Evolutionary conservation across 2,888 invertebrate genomes (phyloP).

Genomic region (Atrina japonica): DNA sequence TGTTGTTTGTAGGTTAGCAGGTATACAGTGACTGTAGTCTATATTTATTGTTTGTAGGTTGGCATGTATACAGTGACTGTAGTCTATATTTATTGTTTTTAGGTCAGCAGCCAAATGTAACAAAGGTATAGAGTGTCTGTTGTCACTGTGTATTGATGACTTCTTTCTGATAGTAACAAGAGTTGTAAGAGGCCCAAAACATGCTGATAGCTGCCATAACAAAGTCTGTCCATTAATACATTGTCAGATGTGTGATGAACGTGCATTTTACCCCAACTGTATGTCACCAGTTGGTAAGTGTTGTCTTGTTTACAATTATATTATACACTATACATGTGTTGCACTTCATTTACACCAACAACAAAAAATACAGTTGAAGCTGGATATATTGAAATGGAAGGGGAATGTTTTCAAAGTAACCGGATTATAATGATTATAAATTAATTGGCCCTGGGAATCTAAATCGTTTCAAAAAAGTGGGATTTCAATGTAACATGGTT

Average conservation of each 20-base stretch:
- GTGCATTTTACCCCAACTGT: conserved; percentile 63
- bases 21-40: too few species aligned
- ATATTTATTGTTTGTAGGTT: too few species aligned
- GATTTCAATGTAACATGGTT: too few species aligned
- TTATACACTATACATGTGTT: background rate
- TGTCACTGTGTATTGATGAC: conserved; percentile 66
- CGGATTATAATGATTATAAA: too few species aligned
- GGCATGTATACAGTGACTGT: too few species aligned
- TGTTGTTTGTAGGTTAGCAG: too few species aligned
- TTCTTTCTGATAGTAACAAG: conserved; percentile 69
- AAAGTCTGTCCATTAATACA: conserved; percentile 66
- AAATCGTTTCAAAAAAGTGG: too few species aligned
- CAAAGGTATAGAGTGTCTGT: conserved; percentile 74
- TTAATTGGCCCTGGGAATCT: too few species aligned
- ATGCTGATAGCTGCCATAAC: conserved; percentile 59
- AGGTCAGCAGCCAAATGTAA: conserved; percentile 74
- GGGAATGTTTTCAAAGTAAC: too few species aligned
- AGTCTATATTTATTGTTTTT: conserved; percentile 3
- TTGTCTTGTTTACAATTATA: too few species aligned
- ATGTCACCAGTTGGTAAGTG: conserved; percentile 66
- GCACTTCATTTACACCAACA: background rate
- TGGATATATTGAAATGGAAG: too few species aligned
- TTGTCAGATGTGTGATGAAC: conserved; percentile 77
- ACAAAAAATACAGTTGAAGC: too few species aligned
- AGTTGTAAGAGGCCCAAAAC: conserved; percentile 63